Percentiles rank a stretch among this genome's conserved stretches.
Conservation (phyloP, 35 echinoderm and acorn worm genomes). For the Amphiura filiformis region DNA sequence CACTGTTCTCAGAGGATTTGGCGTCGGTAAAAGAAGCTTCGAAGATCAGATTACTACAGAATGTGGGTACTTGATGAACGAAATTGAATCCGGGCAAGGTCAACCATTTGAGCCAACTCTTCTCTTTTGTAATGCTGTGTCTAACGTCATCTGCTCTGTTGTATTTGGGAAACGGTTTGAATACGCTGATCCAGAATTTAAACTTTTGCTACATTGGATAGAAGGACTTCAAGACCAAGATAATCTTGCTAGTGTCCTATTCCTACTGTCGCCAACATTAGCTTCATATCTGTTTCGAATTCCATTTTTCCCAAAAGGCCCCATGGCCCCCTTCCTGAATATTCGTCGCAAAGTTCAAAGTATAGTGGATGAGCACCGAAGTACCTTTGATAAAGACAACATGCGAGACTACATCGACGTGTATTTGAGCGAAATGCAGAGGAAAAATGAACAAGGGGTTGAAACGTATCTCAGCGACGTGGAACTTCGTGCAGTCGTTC, state of each 20-base stretch:
- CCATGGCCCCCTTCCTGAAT: neutral
- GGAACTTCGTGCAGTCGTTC: neutral
- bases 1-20: slow-evolving; percentile 26
- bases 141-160: slow-evolving; percentile 41
- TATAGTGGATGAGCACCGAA: neutral
- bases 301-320: neutral
- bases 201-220: neutral
- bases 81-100: neutral
- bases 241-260: too few relatives aligned
- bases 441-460: neutral
- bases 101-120: slow-evolving; percentile 21
- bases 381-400: neutral
- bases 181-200: neutral
- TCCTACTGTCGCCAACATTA: too few relatives aligned
- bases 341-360: neutral
- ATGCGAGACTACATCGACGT: neutral
- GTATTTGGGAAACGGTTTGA: slow-evolving; percentile 29
- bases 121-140: slow-evolving; percentile 24
- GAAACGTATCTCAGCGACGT: neutral
- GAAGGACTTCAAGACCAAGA: neutral
- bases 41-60: slow-evolving; percentile 22
- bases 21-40: slow-evolving; percentile 38
- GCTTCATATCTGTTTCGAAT: neutral
- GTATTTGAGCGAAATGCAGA: neutral
- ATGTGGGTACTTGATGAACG: neutral